Evolutionary conservation across 2,797 vertebrate species (phyloP).

Genomic region (Thripadectes ignobilis): DNA sequence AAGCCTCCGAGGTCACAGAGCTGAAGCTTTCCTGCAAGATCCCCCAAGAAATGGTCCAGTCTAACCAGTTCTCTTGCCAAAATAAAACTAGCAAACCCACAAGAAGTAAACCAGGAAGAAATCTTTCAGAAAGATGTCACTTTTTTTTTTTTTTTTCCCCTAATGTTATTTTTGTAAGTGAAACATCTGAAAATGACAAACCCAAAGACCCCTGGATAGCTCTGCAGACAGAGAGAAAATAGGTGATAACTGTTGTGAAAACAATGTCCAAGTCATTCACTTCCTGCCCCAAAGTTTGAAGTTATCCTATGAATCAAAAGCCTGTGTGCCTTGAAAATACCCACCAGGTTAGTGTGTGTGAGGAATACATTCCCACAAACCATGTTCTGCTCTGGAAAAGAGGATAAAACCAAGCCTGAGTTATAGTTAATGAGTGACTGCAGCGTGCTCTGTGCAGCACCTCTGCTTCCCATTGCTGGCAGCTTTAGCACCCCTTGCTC

Average conservation of each 20-base stretch:
- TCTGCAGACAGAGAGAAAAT: background rate
- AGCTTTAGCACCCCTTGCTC: background rate
- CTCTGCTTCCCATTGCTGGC: background rate
- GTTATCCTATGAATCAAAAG: background rate
- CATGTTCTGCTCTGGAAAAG: background rate
- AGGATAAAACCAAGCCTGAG: background rate
- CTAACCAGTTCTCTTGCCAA: background rate
- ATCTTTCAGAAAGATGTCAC: background rate
- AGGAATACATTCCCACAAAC: background rate
- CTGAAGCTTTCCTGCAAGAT: background rate
- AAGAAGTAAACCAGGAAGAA: background rate
- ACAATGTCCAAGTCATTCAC: background rate
- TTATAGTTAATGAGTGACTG: background rate
- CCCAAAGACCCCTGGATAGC: background rate
- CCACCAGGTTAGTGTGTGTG: background rate
- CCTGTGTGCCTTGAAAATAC: background rate
- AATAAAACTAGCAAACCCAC: background rate
- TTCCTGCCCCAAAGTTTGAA: background rate
- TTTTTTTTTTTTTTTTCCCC: too few species aligned
- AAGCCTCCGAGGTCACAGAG: background rate
- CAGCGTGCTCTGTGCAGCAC: fast-evolving
- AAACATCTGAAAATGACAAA: background rate
- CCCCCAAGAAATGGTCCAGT: background rate
- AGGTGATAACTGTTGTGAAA: background rate
- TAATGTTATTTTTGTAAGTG: background rate